Conservation (phyloP, 2,113 vertebrate genomes). For the Leucopsar rothschildi region DNA sequence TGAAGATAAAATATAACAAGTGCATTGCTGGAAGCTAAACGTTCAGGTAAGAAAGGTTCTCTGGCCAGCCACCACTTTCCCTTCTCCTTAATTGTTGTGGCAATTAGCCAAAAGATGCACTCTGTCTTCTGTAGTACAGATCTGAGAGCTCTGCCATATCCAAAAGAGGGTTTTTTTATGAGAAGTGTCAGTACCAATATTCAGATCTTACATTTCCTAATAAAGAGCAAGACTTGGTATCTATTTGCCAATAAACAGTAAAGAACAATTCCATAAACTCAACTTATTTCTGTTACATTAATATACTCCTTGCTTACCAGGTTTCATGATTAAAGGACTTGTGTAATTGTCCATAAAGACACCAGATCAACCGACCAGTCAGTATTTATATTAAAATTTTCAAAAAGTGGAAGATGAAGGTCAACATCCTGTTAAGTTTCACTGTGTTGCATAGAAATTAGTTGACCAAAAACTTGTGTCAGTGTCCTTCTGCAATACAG, state of each 20-base stretch:
- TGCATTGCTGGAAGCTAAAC: background rate
- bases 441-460: background rate
- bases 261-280: background rate
- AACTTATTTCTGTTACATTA: background rate
- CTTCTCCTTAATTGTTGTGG: background rate
- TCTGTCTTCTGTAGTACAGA: background rate
- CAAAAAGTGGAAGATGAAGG: background rate
- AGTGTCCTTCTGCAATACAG: background rate
- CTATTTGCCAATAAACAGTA: background rate
- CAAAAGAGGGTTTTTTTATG: background rate
- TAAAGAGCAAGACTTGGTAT: background rate
- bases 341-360: background rate
- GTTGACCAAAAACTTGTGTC: background rate
- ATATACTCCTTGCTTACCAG: background rate
- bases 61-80: background rate
- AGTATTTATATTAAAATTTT: background rate
- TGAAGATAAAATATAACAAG: rapidly evolving
- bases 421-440: background rate
- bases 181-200: background rate
- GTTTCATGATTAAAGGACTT: background rate
- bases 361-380: background rate
- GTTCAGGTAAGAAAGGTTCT: background rate
- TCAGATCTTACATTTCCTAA: background rate
- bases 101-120: background rate
- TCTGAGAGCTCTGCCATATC: background rate